Evolutionary conservation across 2,888 invertebrate genomes (phyloP).

Genomic region (Cyrtodaria siliqua): DNA sequence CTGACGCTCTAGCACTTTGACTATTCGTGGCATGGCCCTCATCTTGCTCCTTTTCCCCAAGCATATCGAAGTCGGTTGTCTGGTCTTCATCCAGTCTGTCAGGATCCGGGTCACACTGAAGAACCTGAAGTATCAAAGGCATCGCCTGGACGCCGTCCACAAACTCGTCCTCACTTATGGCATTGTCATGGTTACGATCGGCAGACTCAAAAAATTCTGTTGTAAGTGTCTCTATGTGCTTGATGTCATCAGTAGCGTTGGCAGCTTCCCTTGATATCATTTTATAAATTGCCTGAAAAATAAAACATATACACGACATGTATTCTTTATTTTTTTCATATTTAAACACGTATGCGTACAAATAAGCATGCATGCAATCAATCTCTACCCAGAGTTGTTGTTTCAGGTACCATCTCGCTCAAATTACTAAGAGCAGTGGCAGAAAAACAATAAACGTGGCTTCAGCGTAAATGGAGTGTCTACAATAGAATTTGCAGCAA

Average conservation of each 20-base stretch:
- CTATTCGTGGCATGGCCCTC: too few relatives aligned
- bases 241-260: constrained; percentile 13
- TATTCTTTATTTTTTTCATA: too few relatives aligned
- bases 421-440: too few relatives aligned
- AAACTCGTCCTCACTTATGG: constrained; percentile 66
- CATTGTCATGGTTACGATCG: constrained; percentile 60
- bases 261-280: constrained; percentile 51
- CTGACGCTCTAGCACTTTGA: background rate
- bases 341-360: too few relatives aligned
- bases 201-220: constrained; percentile 54
- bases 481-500: too few relatives aligned
- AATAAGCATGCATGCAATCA: too few relatives aligned
- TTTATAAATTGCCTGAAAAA: constrained; percentile 67
- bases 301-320: too few relatives aligned
- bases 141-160: constrained; percentile 52
- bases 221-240: constrained; percentile 45
- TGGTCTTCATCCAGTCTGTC: constrained; percentile 1
- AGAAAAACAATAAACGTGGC: too few relatives aligned
- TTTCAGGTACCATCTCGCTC: too few relatives aligned
- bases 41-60: background rate
- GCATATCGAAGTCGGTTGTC: constrained; percentile 5
- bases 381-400: too few relatives aligned
- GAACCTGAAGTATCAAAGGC: constrained; percentile 55
- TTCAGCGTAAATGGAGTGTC: too few relatives aligned
- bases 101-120: constrained; percentile 54